Evolutionary conservation across 2,888 invertebrate species (phyloP).

Genomic region (Epirrhoe alternata): DNA sequence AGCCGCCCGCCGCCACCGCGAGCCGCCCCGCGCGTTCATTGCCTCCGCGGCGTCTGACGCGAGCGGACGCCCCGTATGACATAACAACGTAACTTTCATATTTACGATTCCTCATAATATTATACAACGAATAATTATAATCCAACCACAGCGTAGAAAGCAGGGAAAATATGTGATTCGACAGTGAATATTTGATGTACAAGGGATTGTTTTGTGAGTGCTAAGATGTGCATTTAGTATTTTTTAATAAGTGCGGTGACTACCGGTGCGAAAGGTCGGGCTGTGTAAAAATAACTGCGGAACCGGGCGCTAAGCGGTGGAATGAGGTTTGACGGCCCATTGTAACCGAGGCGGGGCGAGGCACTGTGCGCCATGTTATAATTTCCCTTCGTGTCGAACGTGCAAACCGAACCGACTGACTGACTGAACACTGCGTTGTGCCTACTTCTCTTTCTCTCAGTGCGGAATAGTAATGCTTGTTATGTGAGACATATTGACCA

Average conservation of each 20-base stretch:
- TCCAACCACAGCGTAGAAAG: conserved; percentile 31
- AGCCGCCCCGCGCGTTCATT: conserved; percentile 87
- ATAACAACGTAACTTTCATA: conserved; percentile 49
- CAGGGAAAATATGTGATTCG: conserved; percentile 48
- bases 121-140: conserved; percentile 13
- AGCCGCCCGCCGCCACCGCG: conserved; percentile 72
- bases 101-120: conserved; percentile 47
- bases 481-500: conserved; percentile 56
- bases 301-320: conserved; percentile 83
- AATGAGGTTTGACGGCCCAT: conserved; percentile 85
- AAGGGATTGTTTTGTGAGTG: conserved; percentile 69
- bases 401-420: conserved; percentile 71
- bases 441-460: conserved; percentile 78
- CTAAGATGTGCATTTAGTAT: conserved; percentile 65
- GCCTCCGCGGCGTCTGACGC: conserved; percentile 87
- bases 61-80: conserved; percentile 73
- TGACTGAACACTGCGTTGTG: conserved; percentile 74
- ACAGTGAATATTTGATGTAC: conserved; percentile 53
- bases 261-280: conserved; percentile 84
- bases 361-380: conserved; percentile 83
- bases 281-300: conserved; percentile 85
- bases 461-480: conserved; percentile 64
- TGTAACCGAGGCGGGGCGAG: conserved; percentile 84
- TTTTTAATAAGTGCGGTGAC: conserved; percentile 79
- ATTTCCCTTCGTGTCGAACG: conserved; percentile 83